These are phyloP conservation scores for Sitta europaea DNA, from an alignment of 2,113 vertebrate genomes.

Conservation along the genomic window DNA sequence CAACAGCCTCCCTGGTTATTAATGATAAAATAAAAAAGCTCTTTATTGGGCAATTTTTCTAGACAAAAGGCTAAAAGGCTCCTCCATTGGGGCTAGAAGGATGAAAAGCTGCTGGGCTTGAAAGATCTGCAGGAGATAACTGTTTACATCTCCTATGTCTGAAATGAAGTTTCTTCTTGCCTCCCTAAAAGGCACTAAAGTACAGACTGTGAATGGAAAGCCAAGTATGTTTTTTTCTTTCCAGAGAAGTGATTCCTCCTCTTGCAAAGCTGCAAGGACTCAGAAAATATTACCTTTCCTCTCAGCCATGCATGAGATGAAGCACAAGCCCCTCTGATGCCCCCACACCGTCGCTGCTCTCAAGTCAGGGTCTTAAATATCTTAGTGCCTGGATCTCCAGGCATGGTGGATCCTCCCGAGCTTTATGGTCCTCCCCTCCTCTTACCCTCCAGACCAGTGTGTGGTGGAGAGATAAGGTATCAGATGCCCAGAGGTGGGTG, in stretches of 20 bases:
- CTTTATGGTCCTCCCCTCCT: neutral
- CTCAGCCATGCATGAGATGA: neutral
- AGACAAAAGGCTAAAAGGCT: neutral
- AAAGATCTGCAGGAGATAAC: neutral
- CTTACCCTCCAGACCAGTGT: neutral
- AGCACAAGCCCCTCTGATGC: neutral
- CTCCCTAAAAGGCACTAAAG: neutral
- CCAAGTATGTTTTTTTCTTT: neutral
- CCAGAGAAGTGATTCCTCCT: neutral
- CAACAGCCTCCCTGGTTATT: neutral
- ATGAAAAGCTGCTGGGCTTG: conserved; percentile 14
- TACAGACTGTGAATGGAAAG: neutral
- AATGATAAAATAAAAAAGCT: neutral
- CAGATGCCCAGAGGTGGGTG: neutral
- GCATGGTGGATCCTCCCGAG: neutral
- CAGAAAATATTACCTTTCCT: neutral
- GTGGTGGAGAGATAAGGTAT: neutral
- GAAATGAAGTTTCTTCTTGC: neutral
- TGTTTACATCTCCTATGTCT: neutral
- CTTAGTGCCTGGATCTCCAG: too few species aligned
- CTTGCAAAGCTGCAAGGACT: neutral
- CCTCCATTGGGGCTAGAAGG: neutral
- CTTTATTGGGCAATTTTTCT: conserved; percentile 28
- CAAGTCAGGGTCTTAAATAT: accelerated
- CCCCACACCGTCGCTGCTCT: neutral